Evolutionary conservation across 2,888 invertebrate species (phyloP), one percentile per base, ranked within the genome.

Genomic region (Beris morrisii): DNA sequence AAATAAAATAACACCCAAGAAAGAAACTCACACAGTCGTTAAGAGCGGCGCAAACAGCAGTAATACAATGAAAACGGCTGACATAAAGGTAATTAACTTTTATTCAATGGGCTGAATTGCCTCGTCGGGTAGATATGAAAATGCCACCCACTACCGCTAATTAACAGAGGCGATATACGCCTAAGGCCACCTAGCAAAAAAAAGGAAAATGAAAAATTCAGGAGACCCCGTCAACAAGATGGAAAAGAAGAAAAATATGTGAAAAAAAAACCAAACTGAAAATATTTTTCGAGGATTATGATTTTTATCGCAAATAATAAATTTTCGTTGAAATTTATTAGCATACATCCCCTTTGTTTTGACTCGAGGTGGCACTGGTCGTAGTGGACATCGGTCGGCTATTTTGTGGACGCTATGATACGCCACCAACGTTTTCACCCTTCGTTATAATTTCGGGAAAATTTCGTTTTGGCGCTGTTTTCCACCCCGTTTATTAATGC

Each of bases 221-320:
- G 9, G 38, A 38, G 38, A 9, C 61, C 61, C 13, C 43, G 43
- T n/a, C 31, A 9, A 38, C 54, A 54, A 55, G 48, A n/a, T 11
- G 5, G 28, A 44, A 50, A 32, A 61, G 46, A 22, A 11, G 50
- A 65, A 32, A 32, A 38, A 65, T 22, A 22, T 22, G 22, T 22
- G 22, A 22, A 22, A 45, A 59, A 61, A 68, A 65, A 68, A 56
- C 55, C 32, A 61, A 68, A 54, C 52, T 46, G 59, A 52, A 68
- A 68, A 68, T 68, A 66, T 68, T 68, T 66, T 63, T 64, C 67
- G 43, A 46, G 68, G 68, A 68, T 66, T 68, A 68, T 65, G 68
- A 68, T 68, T 68, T 67, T 68, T 68, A 68, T 68, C 68, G 66
- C 58, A 68, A 68, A 68, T 66, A 68, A 68, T 68, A 68, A 68